These are phyloP conservation scores for Melanotaenia trifasciata DNA, from an alignment of 2,797 vertebrate genomes.

Conservation along the genomic window DNA sequence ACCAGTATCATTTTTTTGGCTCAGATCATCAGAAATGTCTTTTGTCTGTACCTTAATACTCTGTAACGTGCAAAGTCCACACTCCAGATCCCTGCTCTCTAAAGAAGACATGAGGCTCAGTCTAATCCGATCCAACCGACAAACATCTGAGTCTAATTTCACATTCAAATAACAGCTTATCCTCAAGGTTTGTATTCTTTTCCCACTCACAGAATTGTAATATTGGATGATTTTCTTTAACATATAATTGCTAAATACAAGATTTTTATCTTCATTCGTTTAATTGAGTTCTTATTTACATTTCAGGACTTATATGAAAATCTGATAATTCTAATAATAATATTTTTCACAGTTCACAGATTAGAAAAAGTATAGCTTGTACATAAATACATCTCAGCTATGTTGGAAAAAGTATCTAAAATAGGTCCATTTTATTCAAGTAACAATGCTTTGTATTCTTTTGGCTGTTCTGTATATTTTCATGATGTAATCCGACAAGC, in stretches of 20 bases:
- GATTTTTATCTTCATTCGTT: background rate
- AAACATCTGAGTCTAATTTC: background rate
- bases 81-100: background rate
- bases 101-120: background rate
- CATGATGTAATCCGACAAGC: background rate
- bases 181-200: background rate
- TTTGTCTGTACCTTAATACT: background rate
- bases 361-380: too few relatives aligned
- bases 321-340: background rate
- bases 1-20: background rate
- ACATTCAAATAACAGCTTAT: background rate
- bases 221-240: background rate
- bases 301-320: background rate
- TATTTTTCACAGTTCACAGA: background rate
- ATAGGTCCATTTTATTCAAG: background rate
- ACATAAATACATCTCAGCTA: too few relatives aligned
- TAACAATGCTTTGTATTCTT: background rate
- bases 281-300: background rate
- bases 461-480: background rate
- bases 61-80: background rate
- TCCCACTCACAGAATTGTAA: background rate
- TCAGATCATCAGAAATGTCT: background rate
- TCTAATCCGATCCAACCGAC: background rate
- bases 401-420: too few relatives aligned
- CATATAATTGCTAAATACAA: background rate